phyloP scores from a whole-genome alignment of 1,140 invertebrate species.

The Drosophila dunni region DNA sequence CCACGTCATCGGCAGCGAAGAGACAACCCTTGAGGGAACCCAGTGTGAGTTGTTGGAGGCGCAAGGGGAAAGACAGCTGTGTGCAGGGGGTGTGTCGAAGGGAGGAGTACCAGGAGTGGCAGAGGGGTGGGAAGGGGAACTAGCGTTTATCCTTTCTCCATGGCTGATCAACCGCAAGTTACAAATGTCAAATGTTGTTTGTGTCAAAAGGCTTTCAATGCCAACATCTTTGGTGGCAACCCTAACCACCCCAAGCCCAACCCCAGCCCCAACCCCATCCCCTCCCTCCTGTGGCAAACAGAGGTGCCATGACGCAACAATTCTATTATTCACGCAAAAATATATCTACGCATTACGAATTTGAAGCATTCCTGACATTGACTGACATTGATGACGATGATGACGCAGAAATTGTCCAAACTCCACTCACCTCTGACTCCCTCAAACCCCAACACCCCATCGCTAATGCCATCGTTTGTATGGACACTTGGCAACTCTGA shows the following conservation, averaged over 20 bases:
- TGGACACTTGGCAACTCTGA: conserved; percentile 13
- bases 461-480: neutral
- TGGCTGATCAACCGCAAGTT: conserved; percentile 81
- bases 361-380: conserved; percentile 63
- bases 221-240: conserved; percentile 31
- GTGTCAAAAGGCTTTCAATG: conserved; percentile 69
- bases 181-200: conserved; percentile 80
- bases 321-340: conserved; percentile 59
- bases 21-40: conserved; percentile 48
- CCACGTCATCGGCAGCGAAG: conserved; percentile 29
- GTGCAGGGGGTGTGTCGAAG: neutral
- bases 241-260: conserved; percentile 12
- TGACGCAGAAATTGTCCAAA: conserved; percentile 45
- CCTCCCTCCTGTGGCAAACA: conserved; percentile 5
- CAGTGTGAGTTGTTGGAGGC: neutral
- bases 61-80: too few species aligned
- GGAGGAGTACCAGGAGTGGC: neutral
- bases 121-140: neutral
- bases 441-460: conserved; percentile 6
- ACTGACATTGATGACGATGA: conserved; percentile 74
- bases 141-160: conserved; percentile 67
- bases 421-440: neutral
- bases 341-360: conserved; percentile 66
- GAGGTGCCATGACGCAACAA: conserved; percentile 77
- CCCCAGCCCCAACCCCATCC: neutral